phyloP scores from a whole-genome alignment of 2,113 vertebrate genomes.

The Poecile atricapillus region DNA sequence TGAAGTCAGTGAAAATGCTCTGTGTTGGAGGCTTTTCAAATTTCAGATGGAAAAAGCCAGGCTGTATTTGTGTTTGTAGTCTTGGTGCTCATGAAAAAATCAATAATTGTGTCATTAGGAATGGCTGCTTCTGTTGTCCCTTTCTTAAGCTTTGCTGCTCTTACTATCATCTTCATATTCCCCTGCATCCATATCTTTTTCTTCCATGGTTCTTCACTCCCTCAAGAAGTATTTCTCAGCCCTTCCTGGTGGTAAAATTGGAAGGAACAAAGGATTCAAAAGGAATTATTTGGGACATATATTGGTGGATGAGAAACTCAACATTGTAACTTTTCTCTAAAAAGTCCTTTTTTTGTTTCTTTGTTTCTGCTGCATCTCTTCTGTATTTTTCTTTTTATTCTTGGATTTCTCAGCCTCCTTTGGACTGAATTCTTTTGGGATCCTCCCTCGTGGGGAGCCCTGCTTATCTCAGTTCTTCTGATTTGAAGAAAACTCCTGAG shows the following conservation, averaged over 20 bases:
- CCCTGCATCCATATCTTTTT: neutral
- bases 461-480: no score
- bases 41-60: neutral
- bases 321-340: no score
- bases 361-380: no score
- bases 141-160: neutral
- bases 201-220: neutral
- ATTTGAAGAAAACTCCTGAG: no score
- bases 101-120: neutral
- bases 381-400: no score
- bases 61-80: neutral
- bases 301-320: neutral
- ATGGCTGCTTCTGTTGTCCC: neutral
- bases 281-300: neutral
- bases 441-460: no score
- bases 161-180: neutral
- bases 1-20: neutral
- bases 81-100: neutral
- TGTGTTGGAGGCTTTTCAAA: neutral
- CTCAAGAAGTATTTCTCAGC: neutral
- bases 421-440: no score
- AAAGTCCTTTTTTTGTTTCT: no score
- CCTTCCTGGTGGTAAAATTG: neutral
- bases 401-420: no score
- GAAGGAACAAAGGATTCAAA: neutral